These are phyloP conservation scores for Channallabes apus DNA, from an alignment of 2,797 vertebrate genomes.

Conservation along the genomic window DNA sequence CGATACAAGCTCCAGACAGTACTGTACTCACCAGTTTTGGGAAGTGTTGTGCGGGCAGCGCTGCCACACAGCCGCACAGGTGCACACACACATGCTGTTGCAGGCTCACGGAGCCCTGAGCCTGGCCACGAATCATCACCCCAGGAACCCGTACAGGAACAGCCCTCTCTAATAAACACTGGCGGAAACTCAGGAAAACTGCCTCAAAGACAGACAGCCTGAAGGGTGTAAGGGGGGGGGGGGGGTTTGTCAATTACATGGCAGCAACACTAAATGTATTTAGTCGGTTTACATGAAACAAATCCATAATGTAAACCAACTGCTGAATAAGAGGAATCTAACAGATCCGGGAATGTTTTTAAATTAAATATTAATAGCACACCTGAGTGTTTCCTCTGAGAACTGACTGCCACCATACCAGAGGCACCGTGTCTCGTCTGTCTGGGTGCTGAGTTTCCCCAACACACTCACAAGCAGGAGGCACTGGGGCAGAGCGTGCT, in stretches of 20 bases:
- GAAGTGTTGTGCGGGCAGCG: slow-evolving; percentile 76
- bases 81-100: slow-evolving; percentile 87
- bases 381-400: slow-evolving; percentile 73
- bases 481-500: slow-evolving; percentile 84
- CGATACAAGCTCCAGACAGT: background rate
- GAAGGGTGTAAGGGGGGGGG: too few relatives aligned
- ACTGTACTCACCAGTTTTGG: slow-evolving; percentile 79
- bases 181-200: slow-evolving; percentile 80
- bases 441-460: slow-evolving; percentile 77
- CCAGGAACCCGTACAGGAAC: slow-evolving; percentile 79
- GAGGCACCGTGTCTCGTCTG: slow-evolving; percentile 78
- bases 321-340: background rate
- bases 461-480: slow-evolving; percentile 80
- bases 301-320: background rate
- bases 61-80: slow-evolving; percentile 83
- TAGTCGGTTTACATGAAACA: background rate
- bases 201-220: slow-evolving; percentile 84
- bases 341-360: background rate
- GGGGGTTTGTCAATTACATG: too few relatives aligned
- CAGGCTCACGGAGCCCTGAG: slow-evolving; percentile 76
- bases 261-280: too few relatives aligned
- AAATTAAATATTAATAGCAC: background rate
- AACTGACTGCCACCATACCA: slow-evolving; percentile 80
- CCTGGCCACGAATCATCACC: slow-evolving; percentile 76
- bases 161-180: slow-evolving; percentile 80